phyloP scores from a whole-genome alignment of 2,888 invertebrate species.

The Drosophila testacea region DNA sequence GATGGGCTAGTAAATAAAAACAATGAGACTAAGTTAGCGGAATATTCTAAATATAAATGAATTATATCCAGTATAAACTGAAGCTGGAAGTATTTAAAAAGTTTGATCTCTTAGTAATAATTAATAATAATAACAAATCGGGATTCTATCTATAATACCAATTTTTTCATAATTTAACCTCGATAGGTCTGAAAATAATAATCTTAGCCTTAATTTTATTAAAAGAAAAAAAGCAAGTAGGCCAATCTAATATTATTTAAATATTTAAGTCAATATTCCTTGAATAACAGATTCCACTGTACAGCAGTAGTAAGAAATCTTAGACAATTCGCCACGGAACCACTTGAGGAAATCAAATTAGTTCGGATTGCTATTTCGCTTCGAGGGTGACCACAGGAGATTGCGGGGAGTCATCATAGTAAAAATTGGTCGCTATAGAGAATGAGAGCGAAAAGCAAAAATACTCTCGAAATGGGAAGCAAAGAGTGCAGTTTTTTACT shows the following conservation, averaged over 20 bases:
- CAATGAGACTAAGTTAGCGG: too few relatives aligned
- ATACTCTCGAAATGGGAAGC: constrained; percentile 23
- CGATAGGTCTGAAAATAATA: too few relatives aligned
- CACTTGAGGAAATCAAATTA: constrained; percentile 17
- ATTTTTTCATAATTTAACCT: too few relatives aligned
- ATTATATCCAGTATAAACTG: too few relatives aligned
- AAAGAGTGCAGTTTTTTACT: constrained; percentile 8
- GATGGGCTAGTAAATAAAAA: too few relatives aligned
- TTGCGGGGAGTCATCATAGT: neutral
- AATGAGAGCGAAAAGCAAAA: neutral
- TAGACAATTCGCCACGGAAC: neutral
- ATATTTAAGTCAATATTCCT: neutral
- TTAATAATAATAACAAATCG: too few relatives aligned
- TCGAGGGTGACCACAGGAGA: neutral
- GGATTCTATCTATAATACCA: too few relatives aligned
- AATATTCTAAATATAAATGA: too few relatives aligned
- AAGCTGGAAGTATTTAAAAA: too few relatives aligned
- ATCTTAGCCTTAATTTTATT: too few relatives aligned
- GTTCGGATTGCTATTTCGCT: neutral
- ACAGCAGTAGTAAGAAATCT: neutral
- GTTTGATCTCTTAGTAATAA: too few relatives aligned
- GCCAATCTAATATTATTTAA: neutral
- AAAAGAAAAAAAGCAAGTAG: neutral
- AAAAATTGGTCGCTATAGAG: neutral
- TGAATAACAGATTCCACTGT: neutral